These are phyloP conservation scores for Crossocerus cetratus DNA, from an alignment of 2,888 invertebrate genomes.

Conservation along the genomic window DNA sequence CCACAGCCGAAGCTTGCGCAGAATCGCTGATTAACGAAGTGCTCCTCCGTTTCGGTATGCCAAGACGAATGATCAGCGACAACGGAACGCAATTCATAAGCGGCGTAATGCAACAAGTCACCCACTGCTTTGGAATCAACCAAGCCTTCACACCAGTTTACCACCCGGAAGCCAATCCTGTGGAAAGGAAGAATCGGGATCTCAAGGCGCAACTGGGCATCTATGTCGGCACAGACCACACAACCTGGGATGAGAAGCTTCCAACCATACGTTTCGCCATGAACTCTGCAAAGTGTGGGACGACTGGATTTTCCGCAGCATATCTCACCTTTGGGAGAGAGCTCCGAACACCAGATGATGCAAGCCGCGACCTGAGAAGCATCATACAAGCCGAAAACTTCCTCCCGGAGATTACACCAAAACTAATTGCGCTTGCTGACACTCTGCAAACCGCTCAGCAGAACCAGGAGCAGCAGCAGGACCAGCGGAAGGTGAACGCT, in stretches of 20 bases:
- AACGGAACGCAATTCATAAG: conserved; percentile 70
- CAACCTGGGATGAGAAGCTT: conserved; percentile 62
- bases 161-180: conserved; percentile 67
- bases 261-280: conserved; percentile 71
- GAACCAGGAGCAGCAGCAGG: neutral
- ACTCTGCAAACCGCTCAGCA: neutral
- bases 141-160: neutral
- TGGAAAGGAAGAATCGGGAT: conserved; percentile 66
- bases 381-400: conserved; percentile 3
- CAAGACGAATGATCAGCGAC: conserved; percentile 66
- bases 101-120: conserved; percentile 66
- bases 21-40: conserved; percentile 62
- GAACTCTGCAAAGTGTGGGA: conserved; percentile 64
- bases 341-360: conserved; percentile 50
- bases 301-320: conserved; percentile 66
- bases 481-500: neutral
- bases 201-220: conserved; percentile 65
- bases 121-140: conserved; percentile 7
- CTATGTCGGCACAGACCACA: conserved; percentile 59
- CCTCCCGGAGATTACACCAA: neutral
- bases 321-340: conserved; percentile 70
- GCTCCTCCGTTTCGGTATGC: conserved; percentile 67
- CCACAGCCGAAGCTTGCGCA: conserved; percentile 64
- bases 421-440: neutral
- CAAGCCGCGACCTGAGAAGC: neutral